phyloP scores from a whole-genome alignment of 2,113 vertebrate species.

The Panurus biarmicus region DNA sequence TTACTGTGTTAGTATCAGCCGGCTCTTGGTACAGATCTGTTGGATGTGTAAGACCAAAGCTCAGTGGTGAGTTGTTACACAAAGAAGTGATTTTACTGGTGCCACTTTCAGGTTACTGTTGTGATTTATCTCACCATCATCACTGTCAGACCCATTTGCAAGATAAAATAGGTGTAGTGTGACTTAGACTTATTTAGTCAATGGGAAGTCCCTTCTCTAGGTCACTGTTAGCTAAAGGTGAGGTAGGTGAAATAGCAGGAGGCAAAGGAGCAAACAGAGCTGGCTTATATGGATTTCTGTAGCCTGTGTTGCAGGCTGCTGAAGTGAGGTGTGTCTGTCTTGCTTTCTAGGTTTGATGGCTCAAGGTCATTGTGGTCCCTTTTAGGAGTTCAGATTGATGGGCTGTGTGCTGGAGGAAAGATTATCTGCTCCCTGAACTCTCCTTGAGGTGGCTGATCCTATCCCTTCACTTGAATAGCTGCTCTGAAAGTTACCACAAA shows the following conservation, averaged over 20 bases:
- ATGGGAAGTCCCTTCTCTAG: neutral
- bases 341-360: neutral
- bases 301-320: neutral
- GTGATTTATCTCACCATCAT: neutral
- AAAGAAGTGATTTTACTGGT: neutral
- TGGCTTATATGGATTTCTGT: neutral
- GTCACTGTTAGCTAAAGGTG: slow-evolving; percentile 52
- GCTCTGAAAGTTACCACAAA: neutral
- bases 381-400: neutral
- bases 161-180: neutral
- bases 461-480: neutral
- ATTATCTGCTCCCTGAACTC: neutral
- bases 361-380: neutral
- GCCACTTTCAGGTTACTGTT: neutral
- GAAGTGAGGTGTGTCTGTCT: neutral
- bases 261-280: neutral
- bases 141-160: neutral
- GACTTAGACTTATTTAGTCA: slow-evolving; percentile 7
- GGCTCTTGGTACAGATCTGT: neutral
- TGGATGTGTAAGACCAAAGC: neutral
- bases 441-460: neutral
- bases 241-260: neutral
- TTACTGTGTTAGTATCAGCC: neutral
- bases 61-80: neutral
- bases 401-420: neutral